These are phyloP conservation scores for Brenthis daphne DNA, from an alignment of 2,888 invertebrate genomes.

Conservation along the genomic window DNA sequence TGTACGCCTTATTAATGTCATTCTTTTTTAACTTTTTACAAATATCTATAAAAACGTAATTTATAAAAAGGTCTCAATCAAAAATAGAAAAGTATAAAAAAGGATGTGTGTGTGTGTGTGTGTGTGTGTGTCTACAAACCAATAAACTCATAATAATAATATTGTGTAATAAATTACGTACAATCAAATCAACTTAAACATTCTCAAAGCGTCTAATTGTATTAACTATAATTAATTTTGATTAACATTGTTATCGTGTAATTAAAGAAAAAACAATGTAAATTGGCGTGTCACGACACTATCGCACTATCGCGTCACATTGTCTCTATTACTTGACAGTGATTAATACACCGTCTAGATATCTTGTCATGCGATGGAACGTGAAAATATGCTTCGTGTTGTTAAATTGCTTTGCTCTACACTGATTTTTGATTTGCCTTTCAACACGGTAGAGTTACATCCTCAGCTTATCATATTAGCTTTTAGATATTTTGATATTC, in stretches of 20 bases:
- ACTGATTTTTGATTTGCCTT: neutral
- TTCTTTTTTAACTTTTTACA: no score
- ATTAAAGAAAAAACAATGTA: slow-evolving; percentile 15
- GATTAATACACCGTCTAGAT: slow-evolving; percentile 32
- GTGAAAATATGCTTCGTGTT: slow-evolving; percentile 7
- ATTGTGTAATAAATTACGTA: no score
- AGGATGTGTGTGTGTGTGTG: no score
- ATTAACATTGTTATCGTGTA: slow-evolving; percentile 6
- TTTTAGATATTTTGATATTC: no score
- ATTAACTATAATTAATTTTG: neutral
- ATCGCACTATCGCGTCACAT: slow-evolving; percentile 25
- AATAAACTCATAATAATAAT: no score
- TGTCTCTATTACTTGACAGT: slow-evolving; percentile 28
- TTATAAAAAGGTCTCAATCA: no score
- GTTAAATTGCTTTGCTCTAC: neutral
- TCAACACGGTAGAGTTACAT: neutral
- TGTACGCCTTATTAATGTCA: no score
- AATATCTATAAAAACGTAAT: no score
- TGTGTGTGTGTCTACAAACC: no score
- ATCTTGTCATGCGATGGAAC: slow-evolving; percentile 29
- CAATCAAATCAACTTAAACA: no score
- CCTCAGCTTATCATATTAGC: neutral
- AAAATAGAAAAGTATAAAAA: no score
- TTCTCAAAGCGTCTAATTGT: no score
- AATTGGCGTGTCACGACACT: slow-evolving; percentile 22